These are phyloP conservation scores for Agrilus planipennis DNA, from an alignment of 1,140 invertebrate genomes.

Conservation along the genomic window DNA sequence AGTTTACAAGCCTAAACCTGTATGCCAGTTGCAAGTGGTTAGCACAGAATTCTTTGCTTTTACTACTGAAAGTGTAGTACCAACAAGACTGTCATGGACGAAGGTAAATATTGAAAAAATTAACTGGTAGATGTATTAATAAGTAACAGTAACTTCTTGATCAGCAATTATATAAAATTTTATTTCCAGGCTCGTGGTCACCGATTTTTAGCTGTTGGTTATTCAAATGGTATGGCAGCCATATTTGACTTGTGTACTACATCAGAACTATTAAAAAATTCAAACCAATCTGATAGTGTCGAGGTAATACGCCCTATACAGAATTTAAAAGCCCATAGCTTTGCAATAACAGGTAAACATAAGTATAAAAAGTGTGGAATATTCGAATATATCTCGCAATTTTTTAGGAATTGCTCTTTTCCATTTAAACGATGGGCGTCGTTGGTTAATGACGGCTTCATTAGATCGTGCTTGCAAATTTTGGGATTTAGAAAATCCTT, in stretches of 20 bases:
- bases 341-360: slow-evolving; percentile 11
- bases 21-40: slow-evolving; percentile 22
- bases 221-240: slow-evolving; percentile 26
- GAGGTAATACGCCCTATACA: slow-evolving; percentile 7
- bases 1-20: slow-evolving; percentile 23
- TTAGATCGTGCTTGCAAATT: slow-evolving; percentile 15
- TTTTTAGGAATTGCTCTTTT: slow-evolving; percentile 12
- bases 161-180: too few species aligned
- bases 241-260: slow-evolving; percentile 19
- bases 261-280: slow-evolving; percentile 12
- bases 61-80: too few species aligned
- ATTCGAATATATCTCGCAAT: neutral
- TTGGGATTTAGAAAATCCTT: slow-evolving; percentile 21
- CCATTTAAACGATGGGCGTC: slow-evolving; percentile 18
- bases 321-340: slow-evolving; percentile 10
- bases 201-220: slow-evolving; percentile 23
- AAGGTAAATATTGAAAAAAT: slow-evolving; percentile 20
- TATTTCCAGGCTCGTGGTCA: slow-evolving; percentile 22
- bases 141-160: too few species aligned
- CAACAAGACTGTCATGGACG: slow-evolving; percentile 30
- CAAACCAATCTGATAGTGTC: slow-evolving; percentile 8
- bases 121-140: too few species aligned
- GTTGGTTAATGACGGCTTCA: slow-evolving; percentile 20
- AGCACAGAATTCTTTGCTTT: too few species aligned
- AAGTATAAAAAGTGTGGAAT: neutral